Percentiles rank a stretch among this genome's conserved stretches.
phyloP scores from a whole-genome alignment of 2,797 vertebrate species.

The Gastrophryne carolinensis region DNA sequence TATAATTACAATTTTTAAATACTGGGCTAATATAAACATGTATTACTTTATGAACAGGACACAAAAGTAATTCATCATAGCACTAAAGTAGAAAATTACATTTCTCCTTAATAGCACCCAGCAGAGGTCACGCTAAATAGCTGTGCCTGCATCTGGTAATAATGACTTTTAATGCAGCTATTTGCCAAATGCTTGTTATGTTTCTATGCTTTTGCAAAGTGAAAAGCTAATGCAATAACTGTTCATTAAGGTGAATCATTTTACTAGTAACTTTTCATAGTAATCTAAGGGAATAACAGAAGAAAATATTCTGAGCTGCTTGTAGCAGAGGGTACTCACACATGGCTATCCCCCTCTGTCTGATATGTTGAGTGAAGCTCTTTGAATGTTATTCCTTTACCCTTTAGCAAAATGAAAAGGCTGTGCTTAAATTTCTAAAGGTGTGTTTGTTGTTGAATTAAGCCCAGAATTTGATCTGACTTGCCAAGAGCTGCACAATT shows the following conservation, averaged over 20 bases:
- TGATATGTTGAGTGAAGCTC: constrained; percentile 13
- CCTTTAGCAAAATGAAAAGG: constrained; percentile 1
- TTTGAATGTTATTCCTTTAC: constrained; percentile 10
- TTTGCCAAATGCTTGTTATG: constrained; percentile 9
- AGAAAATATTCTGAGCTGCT: constrained; percentile 17
- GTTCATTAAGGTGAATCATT: constrained; percentile 8
- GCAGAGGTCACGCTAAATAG: constrained; percentile 10
- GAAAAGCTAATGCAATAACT: constrained; percentile 12
- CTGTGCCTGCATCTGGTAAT: not conserved
- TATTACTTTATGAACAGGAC: not conserved
- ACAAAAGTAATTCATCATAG: constrained; percentile 2
- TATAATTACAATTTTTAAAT: too few species aligned
- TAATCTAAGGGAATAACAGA: constrained; percentile 18
- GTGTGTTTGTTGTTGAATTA: constrained; percentile 29
- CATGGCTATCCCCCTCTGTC: constrained; percentile 5
- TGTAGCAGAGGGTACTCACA: not conserved
- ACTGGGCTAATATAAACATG: not conserved
- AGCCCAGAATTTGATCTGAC: not conserved
- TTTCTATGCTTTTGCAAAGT: constrained; percentile 6
- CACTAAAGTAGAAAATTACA: not conserved
- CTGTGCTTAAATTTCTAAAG: constrained; percentile 23
- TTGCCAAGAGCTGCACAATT: constrained; percentile 42
- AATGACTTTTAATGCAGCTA: constrained; percentile 5
- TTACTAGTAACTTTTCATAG: constrained; percentile 4
- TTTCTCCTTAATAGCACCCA: constrained; percentile 7